Conservation (phyloP, 1,140 invertebrate genomes). For the Hylaeus volcanicus region DNA sequence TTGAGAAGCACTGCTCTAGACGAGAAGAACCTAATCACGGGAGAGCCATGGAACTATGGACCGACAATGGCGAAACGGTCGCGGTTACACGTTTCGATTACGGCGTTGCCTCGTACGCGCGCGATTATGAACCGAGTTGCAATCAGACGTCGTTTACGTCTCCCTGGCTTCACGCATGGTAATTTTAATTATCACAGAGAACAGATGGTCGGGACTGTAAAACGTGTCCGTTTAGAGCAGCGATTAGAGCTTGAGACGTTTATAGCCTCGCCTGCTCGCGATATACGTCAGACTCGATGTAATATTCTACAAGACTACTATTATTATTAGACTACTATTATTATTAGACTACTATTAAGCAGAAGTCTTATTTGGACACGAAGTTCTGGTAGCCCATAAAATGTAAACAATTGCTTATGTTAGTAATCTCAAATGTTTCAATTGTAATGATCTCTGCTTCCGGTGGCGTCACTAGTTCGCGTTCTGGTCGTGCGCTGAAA, state of each 20-base stretch:
- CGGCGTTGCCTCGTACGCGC: not conserved
- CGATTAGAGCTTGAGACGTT: not conserved
- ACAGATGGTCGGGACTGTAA: constrained; percentile 29
- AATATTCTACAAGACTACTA: too few relatives aligned
- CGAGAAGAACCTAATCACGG: not conserved
- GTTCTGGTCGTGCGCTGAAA: too few relatives aligned
- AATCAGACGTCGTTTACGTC: constrained; percentile 1
- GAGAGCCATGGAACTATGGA: not conserved
- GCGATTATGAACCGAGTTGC: not conserved
- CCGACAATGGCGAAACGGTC: not conserved
- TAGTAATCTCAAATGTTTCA: too few relatives aligned
- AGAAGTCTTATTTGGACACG: too few relatives aligned
- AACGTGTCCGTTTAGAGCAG: not conserved
- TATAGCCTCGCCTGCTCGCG: not conserved
- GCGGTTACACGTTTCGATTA: not conserved
- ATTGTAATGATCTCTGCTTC: too few relatives aligned
- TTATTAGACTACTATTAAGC: too few relatives aligned
- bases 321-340: too few relatives aligned
- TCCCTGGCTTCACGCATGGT: not conserved
- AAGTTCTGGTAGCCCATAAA: too few relatives aligned
- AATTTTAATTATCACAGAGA: constrained; percentile 31
- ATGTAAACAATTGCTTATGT: too few relatives aligned
- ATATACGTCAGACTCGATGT: not conserved
- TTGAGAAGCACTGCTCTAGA: too few relatives aligned
- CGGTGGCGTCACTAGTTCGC: too few relatives aligned